Base-by-base conservation (phyloP, 2,888 invertebrate species). In the Ganaspis brasiliensis region DNA sequence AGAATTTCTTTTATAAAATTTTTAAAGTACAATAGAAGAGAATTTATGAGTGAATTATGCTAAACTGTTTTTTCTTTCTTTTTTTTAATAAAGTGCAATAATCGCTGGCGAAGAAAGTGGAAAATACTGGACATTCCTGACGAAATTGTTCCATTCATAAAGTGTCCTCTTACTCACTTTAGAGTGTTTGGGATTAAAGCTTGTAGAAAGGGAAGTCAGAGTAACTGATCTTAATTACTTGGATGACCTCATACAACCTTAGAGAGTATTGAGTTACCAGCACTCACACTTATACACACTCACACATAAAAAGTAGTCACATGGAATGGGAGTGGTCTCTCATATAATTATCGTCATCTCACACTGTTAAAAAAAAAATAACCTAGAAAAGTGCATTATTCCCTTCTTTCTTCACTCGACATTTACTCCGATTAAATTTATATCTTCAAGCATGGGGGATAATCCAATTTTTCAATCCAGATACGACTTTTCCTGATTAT, bases 151-250 rank as follows among this genome's bases (percentile, higher is more conserved):
- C 55, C 26, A 55, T 52, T 74, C 37, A 40, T 57, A 73, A 61
- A 78, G 55, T 26, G 56, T 52, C 31, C 31, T 49, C 73, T 72
- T 52, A 61, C 74, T 73, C 57, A 77, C 74, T 80, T 72, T 71
- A 73, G 21, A 73, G 75, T 77, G 72, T 75, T 75, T 45, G 4
- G 45, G n/a, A 21, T 24, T n/a, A n/a, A n/a, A 5, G 8, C 63
- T 67, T 14, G n/a, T 21, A 24, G 45, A 67, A 24, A 84, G 81
- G 82, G 87, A 87, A 87, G 87, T 80, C 85, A 83, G 83, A 86
- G 86, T 87, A 90, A 90, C 86, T 88, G 87, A 85, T 88, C 89
- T 90, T 91, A 91, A 91, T 91, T 90, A 90, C 88, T 87, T 84
- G 85, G 87, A 90, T 91, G 91, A 91, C 89, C 89, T 91, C 90